A percentile compares a stretch with the other conserved stretches of the same genome.
phyloP scores from a whole-genome alignment of 1,140 invertebrate genomes.

The Drosophila kohkoa region DNA sequence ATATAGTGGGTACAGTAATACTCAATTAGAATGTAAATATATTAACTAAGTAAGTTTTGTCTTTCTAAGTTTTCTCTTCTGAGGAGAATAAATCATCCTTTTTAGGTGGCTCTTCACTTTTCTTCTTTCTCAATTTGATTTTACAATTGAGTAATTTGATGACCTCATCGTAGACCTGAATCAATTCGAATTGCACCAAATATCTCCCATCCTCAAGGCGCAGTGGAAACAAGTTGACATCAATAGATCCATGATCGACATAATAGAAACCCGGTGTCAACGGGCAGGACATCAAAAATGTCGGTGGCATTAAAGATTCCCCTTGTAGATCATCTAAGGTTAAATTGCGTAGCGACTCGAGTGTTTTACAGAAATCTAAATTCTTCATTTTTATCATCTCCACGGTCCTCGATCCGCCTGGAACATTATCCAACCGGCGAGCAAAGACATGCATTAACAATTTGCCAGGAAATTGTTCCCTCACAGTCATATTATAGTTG shows the following conservation, averaged over 20 bases:
- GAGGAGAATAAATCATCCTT: not conserved
- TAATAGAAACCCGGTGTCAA: conserved; percentile 66
- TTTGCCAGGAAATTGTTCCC: conserved; percentile 63
- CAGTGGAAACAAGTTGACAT: conserved; percentile 38
- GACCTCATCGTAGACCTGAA: conserved; percentile 72
- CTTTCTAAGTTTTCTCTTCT: too few relatives aligned
- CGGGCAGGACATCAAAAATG: conserved; percentile 65
- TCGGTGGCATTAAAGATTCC: conserved; percentile 50
- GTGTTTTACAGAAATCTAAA: conserved; percentile 59
- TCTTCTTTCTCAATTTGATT: conserved; percentile 48
- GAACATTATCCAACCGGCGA: conserved; percentile 46
- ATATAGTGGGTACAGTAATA: not conserved
- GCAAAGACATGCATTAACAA: conserved; percentile 64
- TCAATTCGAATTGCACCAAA: conserved; percentile 54
- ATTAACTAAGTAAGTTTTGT: not conserved
- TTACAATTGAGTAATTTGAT: conserved; percentile 53
- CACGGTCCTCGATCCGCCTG: conserved; percentile 34
- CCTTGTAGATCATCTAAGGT: conserved; percentile 36
- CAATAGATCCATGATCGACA: conserved; percentile 22
- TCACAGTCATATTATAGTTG: conserved; percentile 57
- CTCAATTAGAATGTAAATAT: too few relatives aligned
- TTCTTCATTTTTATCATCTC: conserved; percentile 63
- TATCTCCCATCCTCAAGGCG: conserved; percentile 61
- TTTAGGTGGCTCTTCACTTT: not conserved
- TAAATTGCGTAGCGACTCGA: conserved; percentile 61